These are phyloP conservation scores for Cyclophora punctaria DNA, from an alignment of 2,888 invertebrate species.

Conservation along the genomic window DNA sequence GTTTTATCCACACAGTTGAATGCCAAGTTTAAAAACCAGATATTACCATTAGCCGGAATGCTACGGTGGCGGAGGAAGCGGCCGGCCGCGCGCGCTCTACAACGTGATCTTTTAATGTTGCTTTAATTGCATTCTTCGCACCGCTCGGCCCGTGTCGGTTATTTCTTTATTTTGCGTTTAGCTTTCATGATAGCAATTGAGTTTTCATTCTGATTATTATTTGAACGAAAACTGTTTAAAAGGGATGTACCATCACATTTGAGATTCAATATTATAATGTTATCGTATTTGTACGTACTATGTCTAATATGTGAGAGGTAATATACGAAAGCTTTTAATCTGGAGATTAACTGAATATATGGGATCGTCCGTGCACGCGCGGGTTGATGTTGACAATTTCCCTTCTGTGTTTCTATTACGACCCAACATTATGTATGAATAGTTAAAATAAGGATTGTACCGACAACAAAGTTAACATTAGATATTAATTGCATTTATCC, in stretches of 20 bases:
- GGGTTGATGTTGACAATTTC: no score
- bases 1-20: constrained; percentile 58
- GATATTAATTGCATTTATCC: constrained; percentile 4
- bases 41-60: constrained; percentile 54
- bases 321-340: no score
- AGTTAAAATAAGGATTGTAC: no score
- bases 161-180: constrained; percentile 38
- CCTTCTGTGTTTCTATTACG: no score
- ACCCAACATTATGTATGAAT: no score
- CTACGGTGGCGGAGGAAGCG: constrained; percentile 24
- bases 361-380: no score
- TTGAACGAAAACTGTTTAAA: no score
- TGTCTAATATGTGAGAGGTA: no score
- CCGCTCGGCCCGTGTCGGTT: constrained; percentile 28
- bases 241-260: not conserved
- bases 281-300: not conserved
- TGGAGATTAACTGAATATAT: no score
- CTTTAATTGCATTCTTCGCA: constrained; percentile 65
- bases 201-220: constrained; percentile 12
- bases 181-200: constrained; percentile 33
- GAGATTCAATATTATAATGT: not conserved
- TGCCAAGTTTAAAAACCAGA: constrained; percentile 63
- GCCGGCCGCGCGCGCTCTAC: constrained; percentile 42
- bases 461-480: constrained; percentile 8
- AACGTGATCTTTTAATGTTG: constrained; percentile 59